Conservation (phyloP, 2,113 vertebrate species). For the Rissa tridactyla region DNA sequence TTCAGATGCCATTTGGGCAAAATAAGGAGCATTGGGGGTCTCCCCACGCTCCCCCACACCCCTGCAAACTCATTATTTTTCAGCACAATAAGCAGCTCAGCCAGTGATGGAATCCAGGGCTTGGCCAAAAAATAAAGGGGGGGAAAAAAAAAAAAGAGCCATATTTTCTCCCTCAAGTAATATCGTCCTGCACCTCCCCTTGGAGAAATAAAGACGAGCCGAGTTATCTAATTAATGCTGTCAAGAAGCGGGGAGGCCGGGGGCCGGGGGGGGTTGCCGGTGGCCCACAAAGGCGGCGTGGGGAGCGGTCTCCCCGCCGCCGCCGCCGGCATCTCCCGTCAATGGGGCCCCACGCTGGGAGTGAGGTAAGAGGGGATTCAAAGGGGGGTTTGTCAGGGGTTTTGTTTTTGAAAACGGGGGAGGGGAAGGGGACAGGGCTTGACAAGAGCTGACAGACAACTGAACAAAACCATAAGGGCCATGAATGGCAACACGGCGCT, state of each 20-base stretch:
- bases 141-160: not conserved
- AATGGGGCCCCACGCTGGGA: constrained; percentile 65
- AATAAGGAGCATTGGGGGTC: not conserved
- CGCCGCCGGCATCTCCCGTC: constrained; percentile 36
- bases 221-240: constrained; percentile 48
- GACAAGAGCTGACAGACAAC: constrained; percentile 68
- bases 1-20: not conserved
- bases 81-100: not conserved
- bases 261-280: not conserved
- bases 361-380: constrained; percentile 62
- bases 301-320: constrained; percentile 49
- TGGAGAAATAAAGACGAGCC: not conserved
- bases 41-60: accelerated
- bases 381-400: constrained; percentile 56
- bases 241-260: constrained; percentile 16
- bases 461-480: constrained; percentile 66
- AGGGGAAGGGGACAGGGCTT: constrained; percentile 56
- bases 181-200: not conserved
- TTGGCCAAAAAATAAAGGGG: not conserved
- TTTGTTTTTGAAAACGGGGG: constrained; percentile 56
- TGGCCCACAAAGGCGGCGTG: constrained; percentile 56
- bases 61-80: not conserved
- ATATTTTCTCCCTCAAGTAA: not conserved
- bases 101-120: not conserved
- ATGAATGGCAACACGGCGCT: constrained; percentile 61